Evolutionary conservation across 2,888 invertebrate species (phyloP), one percentile per base, ranked within the genome.

Genomic region (Scaptodrosophila latifasciaeformis): DNA sequence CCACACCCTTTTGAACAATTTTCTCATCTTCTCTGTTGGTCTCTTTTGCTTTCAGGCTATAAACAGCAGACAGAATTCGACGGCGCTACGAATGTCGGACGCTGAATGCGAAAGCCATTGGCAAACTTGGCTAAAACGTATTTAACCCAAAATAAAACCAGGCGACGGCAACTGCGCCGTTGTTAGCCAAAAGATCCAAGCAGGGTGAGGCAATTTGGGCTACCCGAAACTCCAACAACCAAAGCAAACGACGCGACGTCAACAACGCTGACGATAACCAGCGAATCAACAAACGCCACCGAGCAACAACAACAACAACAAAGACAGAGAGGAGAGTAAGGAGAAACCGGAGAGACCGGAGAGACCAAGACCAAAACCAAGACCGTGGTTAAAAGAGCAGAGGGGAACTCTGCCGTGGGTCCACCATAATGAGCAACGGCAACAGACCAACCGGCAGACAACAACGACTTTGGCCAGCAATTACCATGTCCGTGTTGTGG

Each of bases 91-190:
- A 75, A 82, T 82, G 81, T 69, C 81, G 70, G 65, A 67, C 64
- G 66, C 63, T 64, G 59, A 65, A 66, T 65, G 58, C 60, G 67
- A 70, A 66, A 71, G 67, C 65, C 76, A 70, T 67, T 68, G 70
- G 81, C 78, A 62, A 71, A 71, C 69, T 69, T 70, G 70, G 71
- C 75, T 70, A 62, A 79, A 72, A 65, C 81, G 78, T 60, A 81
- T 75, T 74, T 78, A 75, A 75, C 65, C 72, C 60, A 61, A 60
- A 54, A 69, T 53, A 70, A 65, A 56, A 58, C 52, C 54, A 53
- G 35, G 19, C 24, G 18, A 24, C 24, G 24, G 24, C 24, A 3
- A 24, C 24, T 24, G 24, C 24, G 24, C 3, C 24, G 24, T 24
- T 24, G 7, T 3, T 7, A 3, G 7, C 24, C 24, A 7, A 24